phyloP scores from a whole-genome alignment of 2,797 vertebrate genomes.

The Pagetopsis macropterus region DNA sequence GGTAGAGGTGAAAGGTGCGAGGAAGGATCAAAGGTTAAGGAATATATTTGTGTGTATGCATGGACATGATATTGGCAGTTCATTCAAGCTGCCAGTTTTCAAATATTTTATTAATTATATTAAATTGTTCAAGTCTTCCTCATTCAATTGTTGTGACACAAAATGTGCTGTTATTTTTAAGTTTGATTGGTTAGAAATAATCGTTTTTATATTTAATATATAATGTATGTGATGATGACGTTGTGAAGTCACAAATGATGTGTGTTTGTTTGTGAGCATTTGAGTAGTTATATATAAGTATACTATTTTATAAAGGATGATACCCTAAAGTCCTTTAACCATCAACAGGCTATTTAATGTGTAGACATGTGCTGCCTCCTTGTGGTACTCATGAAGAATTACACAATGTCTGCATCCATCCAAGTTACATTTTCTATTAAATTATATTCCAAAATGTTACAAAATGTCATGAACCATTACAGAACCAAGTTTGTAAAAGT shows the following conservation, averaged over 20 bases:
- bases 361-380: constrained; percentile 37
- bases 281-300: neutral
- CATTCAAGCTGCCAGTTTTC: neutral
- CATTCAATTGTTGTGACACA: neutral
- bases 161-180: neutral
- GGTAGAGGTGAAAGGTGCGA: constrained; percentile 43
- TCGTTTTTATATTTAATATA: neutral
- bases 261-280: neutral
- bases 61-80: neutral
- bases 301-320: neutral
- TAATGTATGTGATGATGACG: neutral
- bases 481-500: neutral
- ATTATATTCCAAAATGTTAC: neutral
- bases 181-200: neutral
- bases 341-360: neutral
- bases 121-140: neutral
- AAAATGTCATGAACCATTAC: neutral
- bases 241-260: neutral
- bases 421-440: neutral
- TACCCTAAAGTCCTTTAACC: neutral
- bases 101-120: neutral
- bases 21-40: constrained; percentile 33
- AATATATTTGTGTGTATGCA: neutral
- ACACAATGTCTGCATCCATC: neutral
- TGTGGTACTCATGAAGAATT: constrained; percentile 15